These are phyloP conservation scores for Paramisgurnus dabryanus DNA, from an alignment of 2,113 vertebrate species.

Conservation along the genomic window DNA sequence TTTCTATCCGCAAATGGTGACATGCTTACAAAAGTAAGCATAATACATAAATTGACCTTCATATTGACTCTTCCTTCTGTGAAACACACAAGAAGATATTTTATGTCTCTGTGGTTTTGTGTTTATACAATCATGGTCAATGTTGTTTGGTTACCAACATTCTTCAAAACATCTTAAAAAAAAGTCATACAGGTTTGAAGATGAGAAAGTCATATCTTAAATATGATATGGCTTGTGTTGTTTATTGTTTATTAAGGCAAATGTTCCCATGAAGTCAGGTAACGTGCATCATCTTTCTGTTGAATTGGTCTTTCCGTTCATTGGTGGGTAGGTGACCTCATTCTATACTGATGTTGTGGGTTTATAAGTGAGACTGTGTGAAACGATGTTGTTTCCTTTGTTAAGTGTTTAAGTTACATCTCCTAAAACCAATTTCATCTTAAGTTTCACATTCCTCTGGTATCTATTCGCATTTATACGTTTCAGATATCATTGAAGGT, in stretches of 20 bases:
- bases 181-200: too few relatives aligned
- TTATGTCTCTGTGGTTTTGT: too few relatives aligned
- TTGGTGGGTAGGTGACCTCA: neutral
- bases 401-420: neutral
- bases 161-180: too few relatives aligned
- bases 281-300: neutral
- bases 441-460: neutral
- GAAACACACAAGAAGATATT: too few relatives aligned
- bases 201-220: neutral
- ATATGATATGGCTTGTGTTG: neutral
- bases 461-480: neutral
- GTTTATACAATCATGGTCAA: too few relatives aligned
- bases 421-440: neutral
- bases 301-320: too few relatives aligned
- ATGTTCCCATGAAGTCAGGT: neutral
- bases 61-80: too few relatives aligned
- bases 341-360: neutral
- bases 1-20: conserved; percentile 17
- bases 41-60: conserved; percentile 11
- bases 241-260: neutral
- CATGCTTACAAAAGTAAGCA: conserved; percentile 28
- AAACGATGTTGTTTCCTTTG: neutral
- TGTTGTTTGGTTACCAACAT: too few relatives aligned
- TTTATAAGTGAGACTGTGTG: neutral
- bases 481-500: neutral